Base-by-base conservation (phyloP, 2,888 invertebrate genomes). In the Alloscopus bannaensis region DNA sequence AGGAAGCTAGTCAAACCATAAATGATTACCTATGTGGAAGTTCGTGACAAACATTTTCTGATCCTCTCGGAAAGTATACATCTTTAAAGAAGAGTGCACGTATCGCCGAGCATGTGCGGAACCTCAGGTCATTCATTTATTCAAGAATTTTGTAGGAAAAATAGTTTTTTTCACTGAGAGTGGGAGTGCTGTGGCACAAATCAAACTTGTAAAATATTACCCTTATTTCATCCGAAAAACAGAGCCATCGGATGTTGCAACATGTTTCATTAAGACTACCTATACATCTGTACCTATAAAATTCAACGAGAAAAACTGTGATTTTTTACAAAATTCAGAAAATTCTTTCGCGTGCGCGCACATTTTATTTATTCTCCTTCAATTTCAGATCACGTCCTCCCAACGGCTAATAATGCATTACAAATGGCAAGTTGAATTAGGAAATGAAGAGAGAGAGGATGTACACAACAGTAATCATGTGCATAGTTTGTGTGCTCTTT, bases 401-500 rank as follows among this genome's bases (percentile, higher is more conserved):
- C 28, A 18, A 50, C 20, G 55, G 75, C 57, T 66, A 64, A 52
- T 40, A 52, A 75, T 29, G 50, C 59, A 31, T 59, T 29, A 60
- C 36, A 59, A 66, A 75, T 76, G 47, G 65, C 75, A 75, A 31
- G 31, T 47, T 55, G 42, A 75, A 75, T 75, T 75, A 76, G 59
- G 60, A 50, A 76, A 68, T 60, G 60, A 76, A 68, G 75, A 76
- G 28, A 57, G 24, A n/a, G n/a, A n/a, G n/a, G n/a, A n/a, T n/a
- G n/a, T n/a, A n/a, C n/a, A n/a, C n/a, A n/a, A n/a, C n/a, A n/a
- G n/a, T 66, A 42, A 65, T 59, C 59, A 22, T 47, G 50, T 22
- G 28, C 52, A 52, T 72, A 24, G 6, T 36, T 36, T 36, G 36
- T 13, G 13, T 6, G 36, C 36, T 8, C 13, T 36, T 36, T 36